phyloP scores from a whole-genome alignment of 2,888 invertebrate species.

The Fragum fragum region DNA sequence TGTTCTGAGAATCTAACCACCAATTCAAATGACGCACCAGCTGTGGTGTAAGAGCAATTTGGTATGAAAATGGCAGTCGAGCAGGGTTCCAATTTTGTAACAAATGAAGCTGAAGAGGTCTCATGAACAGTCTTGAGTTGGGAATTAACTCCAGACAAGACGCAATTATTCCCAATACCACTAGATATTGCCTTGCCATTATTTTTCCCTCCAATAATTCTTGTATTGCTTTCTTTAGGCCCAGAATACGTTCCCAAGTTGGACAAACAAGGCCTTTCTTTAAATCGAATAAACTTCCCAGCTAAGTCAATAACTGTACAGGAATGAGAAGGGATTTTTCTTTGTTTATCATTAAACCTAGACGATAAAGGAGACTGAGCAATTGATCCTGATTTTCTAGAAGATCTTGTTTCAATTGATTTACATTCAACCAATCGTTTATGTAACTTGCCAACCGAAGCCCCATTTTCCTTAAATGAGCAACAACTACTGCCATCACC shows the following conservation, averaged over 20 bases:
- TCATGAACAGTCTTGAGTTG: conserved; percentile 42
- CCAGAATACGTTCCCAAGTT: conserved; percentile 10
- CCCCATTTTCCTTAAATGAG: conserved; percentile 28
- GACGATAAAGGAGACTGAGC: conserved; percentile 34
- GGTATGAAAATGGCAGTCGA: neutral
- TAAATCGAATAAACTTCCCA: conserved; percentile 23
- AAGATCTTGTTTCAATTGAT: conserved; percentile 31
- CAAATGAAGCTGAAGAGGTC: conserved; percentile 48
- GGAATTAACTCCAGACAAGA: conserved; percentile 50
- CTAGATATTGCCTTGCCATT: conserved; percentile 22
- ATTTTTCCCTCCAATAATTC: conserved; percentile 15
- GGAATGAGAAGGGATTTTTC: conserved; percentile 47
- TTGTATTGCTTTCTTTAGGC: conserved; percentile 7
- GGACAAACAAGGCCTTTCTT: conserved; percentile 27
- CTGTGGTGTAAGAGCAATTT: conserved; percentile 10
- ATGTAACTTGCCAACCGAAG: conserved; percentile 44
- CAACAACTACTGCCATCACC: conserved; percentile 52
- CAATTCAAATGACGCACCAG: conserved; percentile 4
- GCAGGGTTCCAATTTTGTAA: conserved; percentile 33
- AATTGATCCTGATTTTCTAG: conserved; percentile 20
- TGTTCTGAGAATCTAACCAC: conserved; percentile 26
- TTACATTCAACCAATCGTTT: conserved; percentile 47
- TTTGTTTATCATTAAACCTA: conserved; percentile 56
- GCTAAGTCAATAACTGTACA: conserved; percentile 18
- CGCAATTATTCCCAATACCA: conserved; percentile 44